phyloP scores from a whole-genome alignment of 2,113 vertebrate genomes.

The Malurus alboscapulatus region DNA sequence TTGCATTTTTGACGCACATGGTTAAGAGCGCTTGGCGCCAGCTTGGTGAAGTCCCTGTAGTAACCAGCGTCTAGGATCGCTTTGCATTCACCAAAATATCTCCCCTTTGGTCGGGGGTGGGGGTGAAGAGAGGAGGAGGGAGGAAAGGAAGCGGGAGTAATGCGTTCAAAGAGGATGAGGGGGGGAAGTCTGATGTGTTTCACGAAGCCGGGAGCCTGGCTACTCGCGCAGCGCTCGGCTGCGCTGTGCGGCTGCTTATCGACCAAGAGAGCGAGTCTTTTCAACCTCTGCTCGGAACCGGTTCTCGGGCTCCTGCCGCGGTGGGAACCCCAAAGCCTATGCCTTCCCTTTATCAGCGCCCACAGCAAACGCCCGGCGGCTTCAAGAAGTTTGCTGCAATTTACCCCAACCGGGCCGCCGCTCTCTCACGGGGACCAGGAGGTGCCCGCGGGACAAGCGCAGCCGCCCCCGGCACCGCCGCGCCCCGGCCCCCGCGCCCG shows the following conservation, averaged over 20 bases:
- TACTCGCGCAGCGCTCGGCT: neutral
- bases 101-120: constrained; percentile 1
- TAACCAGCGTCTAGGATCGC: constrained; percentile 65
- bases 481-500: neutral
- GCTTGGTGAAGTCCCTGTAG: constrained; percentile 67
- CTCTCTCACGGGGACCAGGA: neutral
- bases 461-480: neutral
- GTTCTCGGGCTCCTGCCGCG: neutral
- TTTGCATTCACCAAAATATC: constrained; percentile 59
- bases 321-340: neutral
- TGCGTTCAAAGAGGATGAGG: neutral
- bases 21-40: constrained; percentile 79
- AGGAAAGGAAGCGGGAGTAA: constrained; percentile 37
- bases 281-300: neutral
- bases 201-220: neutral
- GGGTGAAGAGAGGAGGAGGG: neutral
- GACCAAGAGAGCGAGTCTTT: neutral
- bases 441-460: neutral
- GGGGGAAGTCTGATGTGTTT: neutral
- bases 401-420: neutral
- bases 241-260: neutral
- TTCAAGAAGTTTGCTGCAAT: neutral
- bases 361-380: neutral
- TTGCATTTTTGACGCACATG: constrained; percentile 77
- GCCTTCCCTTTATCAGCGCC: neutral